These are phyloP conservation scores for Celastrina argiolus DNA, from an alignment of 2,888 invertebrate genomes.

Conservation along the genomic window DNA sequence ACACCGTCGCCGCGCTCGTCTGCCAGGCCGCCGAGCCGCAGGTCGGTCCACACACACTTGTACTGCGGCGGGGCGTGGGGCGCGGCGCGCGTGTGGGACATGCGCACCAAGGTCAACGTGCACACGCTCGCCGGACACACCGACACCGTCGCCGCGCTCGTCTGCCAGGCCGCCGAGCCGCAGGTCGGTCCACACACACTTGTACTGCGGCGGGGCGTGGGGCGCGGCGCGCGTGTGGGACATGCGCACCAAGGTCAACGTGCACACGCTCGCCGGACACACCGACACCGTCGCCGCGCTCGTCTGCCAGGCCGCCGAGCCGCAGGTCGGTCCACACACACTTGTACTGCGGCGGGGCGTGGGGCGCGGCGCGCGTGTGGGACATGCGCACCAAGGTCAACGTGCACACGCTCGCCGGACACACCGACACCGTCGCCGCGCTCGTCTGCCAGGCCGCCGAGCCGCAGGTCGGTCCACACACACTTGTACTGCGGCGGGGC, in stretches of 20 bases:
- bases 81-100: conserved; percentile 98
- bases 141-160: conserved; percentile 96
- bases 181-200: conserved; percentile 81
- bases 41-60: conserved; percentile 66
- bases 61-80: conserved; percentile 97
- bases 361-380: conserved; percentile 99
- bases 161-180: conserved; percentile 95
- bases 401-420: conserved; percentile 96
- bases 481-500: conserved; percentile 93
- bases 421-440: conserved; percentile 97
- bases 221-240: conserved; percentile 99
- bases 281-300: conserved; percentile 98
- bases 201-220: conserved; percentile 96
- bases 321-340: conserved; percentile 83
- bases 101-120: conserved; percentile 98
- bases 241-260: conserved; percentile 98
- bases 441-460: conserved; percentile 95
- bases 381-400: conserved; percentile 99
- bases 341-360: conserved; percentile 93
- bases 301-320: conserved; percentile 94
- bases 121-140: conserved; percentile 97
- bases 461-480: conserved; percentile 85
- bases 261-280: conserved; percentile 96
- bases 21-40: conserved; percentile 97
- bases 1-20: conserved; percentile 96